Evolutionary conservation across 2,888 invertebrate species (phyloP), one percentile per base, ranked within the genome.

Genomic region (Acholoe squamosa): DNA sequence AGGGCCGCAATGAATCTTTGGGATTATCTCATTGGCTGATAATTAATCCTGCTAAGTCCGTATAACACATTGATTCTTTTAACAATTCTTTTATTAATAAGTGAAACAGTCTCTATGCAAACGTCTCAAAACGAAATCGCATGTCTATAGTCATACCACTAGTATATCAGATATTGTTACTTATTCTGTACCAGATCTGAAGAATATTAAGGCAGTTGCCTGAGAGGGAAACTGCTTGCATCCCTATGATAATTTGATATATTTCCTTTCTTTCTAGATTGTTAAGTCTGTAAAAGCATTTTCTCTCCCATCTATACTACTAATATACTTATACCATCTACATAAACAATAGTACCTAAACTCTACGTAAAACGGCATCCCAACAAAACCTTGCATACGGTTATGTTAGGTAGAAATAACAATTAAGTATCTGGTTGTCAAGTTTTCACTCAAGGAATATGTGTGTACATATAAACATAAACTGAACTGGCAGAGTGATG

Each of bases 71-170:
- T 54, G 54, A n/a, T 54, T 54, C 19, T 19, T 61, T 61, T 61
- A 61, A 61, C 61, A 61, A 3, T 61, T n/a, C n/a, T n/a, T 61
- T 61, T 61, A 61, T 61, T 61, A 19, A 61, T 61, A 61, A 61
- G 61, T 61, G 61, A 61, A 61, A 61, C n/a, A n/a, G 3, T 43
- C 5, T 61, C 61, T 61, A 61, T 61, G 19, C 22, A 61, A 61
- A n/a, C n/a, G 61, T 61, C 19, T 61, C 5, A n/a, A 54, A 61
- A 61, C 61, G 19, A 3, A 61, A 61, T n/a, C 61, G 61, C 19
- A 61, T 61, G 43, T 3, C 61, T 61, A 61, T 61, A 61, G 19
- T 61, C 3, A 61, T 61, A 61, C 43, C 43, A 61, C 61, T 61
- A 61, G 61, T n/a, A 61, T 61, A n/a, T 61, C 5, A 61, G 61